These are phyloP conservation scores for Sialia sialis DNA, from an alignment of 2,113 vertebrate species.

Conservation along the genomic window DNA sequence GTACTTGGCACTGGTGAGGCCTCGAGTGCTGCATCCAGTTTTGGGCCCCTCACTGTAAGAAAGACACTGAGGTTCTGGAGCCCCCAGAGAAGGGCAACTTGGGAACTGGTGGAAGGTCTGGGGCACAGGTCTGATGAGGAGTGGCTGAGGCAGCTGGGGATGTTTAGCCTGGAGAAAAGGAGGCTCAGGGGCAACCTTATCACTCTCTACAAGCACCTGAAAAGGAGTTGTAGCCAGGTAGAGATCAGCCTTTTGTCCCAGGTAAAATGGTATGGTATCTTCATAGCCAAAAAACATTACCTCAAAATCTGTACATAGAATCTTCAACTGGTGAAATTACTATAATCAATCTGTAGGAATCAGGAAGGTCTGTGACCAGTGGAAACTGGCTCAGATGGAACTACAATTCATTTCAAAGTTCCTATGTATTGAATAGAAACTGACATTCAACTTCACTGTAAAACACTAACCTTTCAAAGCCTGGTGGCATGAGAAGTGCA, in stretches of 20 bases:
- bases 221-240: background rate
- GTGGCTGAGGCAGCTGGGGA: background rate
- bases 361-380: background rate
- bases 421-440: background rate
- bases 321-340: slow-evolving; percentile 1
- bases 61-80: background rate
- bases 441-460: background rate
- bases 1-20: background rate
- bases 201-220: background rate
- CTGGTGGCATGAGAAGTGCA: background rate
- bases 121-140: background rate
- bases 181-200: background rate
- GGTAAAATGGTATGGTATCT: background rate
- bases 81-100: background rate
- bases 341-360: background rate
- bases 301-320: background rate
- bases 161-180: background rate
- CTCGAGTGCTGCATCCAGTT: background rate
- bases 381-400: background rate
- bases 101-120: background rate
- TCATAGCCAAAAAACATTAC: background rate
- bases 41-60: background rate
- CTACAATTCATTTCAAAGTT: background rate
- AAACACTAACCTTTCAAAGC: background rate
- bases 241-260: background rate